phyloP scores from a whole-genome alignment of 2,113 vertebrate genomes.

The Prochilodus magdalenae region DNA sequence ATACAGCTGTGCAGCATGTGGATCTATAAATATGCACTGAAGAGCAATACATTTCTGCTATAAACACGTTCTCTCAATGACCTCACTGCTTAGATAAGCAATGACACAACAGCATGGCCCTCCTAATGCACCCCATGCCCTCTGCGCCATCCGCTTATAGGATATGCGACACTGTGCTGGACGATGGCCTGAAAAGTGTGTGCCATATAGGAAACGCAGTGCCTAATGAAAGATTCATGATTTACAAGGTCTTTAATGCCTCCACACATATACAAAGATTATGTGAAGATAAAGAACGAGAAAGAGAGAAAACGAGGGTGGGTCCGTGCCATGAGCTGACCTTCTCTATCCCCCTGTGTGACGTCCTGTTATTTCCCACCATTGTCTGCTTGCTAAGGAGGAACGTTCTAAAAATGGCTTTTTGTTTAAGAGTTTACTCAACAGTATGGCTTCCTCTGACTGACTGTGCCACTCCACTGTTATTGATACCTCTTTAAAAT shows the following conservation, averaged over 20 bases:
- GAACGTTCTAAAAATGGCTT: slow-evolving; percentile 87
- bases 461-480: slow-evolving; percentile 57
- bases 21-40: slow-evolving; percentile 15
- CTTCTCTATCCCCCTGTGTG: slow-evolving; percentile 72
- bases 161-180: not conserved
- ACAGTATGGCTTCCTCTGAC: slow-evolving; percentile 78
- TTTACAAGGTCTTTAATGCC: not conserved
- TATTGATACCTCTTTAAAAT: slow-evolving; percentile 71
- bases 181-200: no score
- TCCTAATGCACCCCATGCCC: slow-evolving; percentile 7
- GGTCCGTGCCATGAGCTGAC: slow-evolving; percentile 74
- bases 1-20: slow-evolving; percentile 34
- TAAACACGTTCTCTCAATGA: slow-evolving; percentile 35
- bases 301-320: slow-evolving; percentile 56
- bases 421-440: slow-evolving; percentile 86
- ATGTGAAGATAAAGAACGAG: not conserved
- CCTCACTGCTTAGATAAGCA: slow-evolving; percentile 21
- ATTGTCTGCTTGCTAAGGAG: slow-evolving; percentile 83
- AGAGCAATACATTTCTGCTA: slow-evolving; percentile 34
- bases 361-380: slow-evolving; percentile 84
- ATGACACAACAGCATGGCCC: slow-evolving; percentile 2
- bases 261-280: not conserved
- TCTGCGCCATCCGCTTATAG: not conserved
- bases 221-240: not conserved
- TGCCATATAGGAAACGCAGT: not conserved